A percentile compares a stretch with the other conserved stretches of the same genome.
phyloP scores from a whole-genome alignment of 2,797 vertebrate genomes.

The Alca torda region DNA sequence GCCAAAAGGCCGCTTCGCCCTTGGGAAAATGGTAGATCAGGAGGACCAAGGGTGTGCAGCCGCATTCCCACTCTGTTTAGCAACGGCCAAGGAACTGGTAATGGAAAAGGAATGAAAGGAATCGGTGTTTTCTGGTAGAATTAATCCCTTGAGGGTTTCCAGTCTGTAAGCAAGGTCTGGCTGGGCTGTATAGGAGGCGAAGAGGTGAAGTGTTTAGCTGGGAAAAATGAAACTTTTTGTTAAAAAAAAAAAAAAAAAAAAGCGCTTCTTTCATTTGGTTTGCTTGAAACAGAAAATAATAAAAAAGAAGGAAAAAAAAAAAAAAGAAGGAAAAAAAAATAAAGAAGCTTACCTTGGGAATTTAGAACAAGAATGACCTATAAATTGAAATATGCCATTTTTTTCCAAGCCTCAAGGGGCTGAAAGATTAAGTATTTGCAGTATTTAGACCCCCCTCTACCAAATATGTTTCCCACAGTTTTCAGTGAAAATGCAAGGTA shows the following conservation, averaged over 20 bases:
- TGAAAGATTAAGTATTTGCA: not conserved
- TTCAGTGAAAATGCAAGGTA: not conserved
- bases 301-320: no score
- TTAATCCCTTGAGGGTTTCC: conserved; percentile 23
- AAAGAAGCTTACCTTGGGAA: not conserved
- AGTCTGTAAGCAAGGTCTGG: not conserved
- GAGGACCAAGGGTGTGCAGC: not conserved
- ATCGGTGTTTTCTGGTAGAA: not conserved
- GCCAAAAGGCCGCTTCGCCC: not conserved
- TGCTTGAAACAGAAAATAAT: not conserved
- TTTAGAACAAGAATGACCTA: not conserved
- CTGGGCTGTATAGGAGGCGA: rapidly evolving
- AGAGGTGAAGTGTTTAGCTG: not conserved
- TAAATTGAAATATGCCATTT: not conserved
- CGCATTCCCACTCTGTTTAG: not conserved
- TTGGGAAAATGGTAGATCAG: not conserved
- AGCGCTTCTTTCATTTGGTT: not conserved
- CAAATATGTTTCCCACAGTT: not conserved
- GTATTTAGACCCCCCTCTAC: not conserved
- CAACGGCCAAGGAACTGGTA: not conserved
- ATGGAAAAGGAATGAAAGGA: conserved; percentile 47
- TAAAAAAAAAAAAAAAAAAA: not conserved
- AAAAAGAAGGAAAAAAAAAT: rapidly evolving
- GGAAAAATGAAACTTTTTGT: not conserved
- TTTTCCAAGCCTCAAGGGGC: not conserved